Conservation (phyloP, 2,888 invertebrate species). For the Corbicula japonica region DNA sequence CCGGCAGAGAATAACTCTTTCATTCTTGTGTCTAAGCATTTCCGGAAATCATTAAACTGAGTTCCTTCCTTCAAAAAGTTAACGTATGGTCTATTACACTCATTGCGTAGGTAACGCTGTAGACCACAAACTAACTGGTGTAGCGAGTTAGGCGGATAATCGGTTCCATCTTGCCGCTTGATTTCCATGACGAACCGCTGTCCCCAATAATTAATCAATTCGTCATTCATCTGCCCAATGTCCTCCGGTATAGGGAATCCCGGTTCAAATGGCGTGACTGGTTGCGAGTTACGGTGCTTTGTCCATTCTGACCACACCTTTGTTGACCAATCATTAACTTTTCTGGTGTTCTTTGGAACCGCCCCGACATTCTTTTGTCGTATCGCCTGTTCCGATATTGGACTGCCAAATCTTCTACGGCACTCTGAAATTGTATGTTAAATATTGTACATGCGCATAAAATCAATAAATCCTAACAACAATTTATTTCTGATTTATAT, state of each 20-base stretch:
- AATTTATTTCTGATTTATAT: too few species aligned
- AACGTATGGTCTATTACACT: not conserved
- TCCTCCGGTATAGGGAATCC: slow-evolving; percentile 18
- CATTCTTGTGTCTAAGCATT: slow-evolving; percentile 20
- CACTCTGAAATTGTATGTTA: too few species aligned
- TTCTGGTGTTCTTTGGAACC: too few species aligned
- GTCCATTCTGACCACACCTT: too few species aligned
- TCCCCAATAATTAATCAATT: slow-evolving; percentile 10
- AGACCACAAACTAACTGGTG: slow-evolving; percentile 16
- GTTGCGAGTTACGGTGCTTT: too few species aligned
- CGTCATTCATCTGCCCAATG: not conserved
- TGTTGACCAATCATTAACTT: too few species aligned
- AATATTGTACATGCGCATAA: too few species aligned
- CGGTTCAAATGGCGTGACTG: not conserved
- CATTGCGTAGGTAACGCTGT: slow-evolving; percentile 11
- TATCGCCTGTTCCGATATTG: too few species aligned
- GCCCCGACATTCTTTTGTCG: too few species aligned
- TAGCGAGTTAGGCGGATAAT: slow-evolving; percentile 26
- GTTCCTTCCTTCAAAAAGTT: slow-evolving; percentile 1
- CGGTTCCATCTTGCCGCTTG: slow-evolving; percentile 14
- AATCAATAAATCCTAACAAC: too few species aligned
- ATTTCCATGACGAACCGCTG: slow-evolving; percentile 12
- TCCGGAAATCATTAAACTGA: not conserved
- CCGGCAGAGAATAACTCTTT: slow-evolving; percentile 6
- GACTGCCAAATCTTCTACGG: too few species aligned